Percentiles rank a stretch among this genome's conserved stretches.
These are phyloP conservation scores for Bufotes viridis DNA, from an alignment of 2,797 vertebrate genomes.

Conservation along the genomic window DNA sequence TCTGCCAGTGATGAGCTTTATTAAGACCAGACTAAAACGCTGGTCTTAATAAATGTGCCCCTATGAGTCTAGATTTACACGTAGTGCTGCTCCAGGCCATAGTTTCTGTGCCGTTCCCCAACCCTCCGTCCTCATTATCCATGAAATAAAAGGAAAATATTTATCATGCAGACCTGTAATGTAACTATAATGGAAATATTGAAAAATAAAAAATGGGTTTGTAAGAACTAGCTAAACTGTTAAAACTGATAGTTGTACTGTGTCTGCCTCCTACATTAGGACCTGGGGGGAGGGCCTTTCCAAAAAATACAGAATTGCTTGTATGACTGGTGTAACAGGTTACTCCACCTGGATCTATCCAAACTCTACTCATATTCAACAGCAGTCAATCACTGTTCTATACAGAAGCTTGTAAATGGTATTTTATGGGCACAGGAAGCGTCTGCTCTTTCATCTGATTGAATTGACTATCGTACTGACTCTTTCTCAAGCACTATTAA, in stretches of 20 bases:
- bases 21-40: too few relatives aligned
- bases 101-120: background rate
- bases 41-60: too few relatives aligned
- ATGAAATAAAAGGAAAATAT: background rate
- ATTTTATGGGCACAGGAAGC: background rate
- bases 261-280: background rate
- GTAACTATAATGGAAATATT: background rate
- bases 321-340: background rate
- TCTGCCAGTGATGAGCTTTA: too few relatives aligned
- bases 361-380: background rate
- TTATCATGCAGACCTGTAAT: background rate
- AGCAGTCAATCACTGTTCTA: background rate
- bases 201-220: background rate
- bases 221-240: background rate
- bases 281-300: background rate
- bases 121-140: background rate
- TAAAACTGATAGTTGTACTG: background rate
- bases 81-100: background rate
- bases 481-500: background rate
- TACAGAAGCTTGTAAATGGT: background rate
- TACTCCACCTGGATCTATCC: constrained; percentile 10
- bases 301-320: background rate
- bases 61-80: background rate
- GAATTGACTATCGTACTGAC: background rate
- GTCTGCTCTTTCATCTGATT: background rate